phyloP scores from a whole-genome alignment of 1,140 invertebrate genomes.

The Amyelois transitella region DNA sequence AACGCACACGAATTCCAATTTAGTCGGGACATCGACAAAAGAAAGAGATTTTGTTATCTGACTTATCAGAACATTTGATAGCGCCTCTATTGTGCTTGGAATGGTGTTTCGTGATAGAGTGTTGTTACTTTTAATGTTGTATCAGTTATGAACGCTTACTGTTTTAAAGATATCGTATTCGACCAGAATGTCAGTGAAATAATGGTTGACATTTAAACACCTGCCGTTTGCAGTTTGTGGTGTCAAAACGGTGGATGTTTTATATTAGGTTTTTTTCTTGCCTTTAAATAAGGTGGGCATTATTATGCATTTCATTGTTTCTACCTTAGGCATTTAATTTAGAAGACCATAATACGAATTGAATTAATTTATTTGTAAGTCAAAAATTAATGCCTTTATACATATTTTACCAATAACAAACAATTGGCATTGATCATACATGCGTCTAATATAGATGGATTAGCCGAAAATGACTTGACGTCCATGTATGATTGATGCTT shows the following conservation, averaged over 20 bases:
- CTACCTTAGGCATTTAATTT: too few species aligned
- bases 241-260: not conserved
- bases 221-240: not conserved
- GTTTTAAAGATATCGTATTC: not conserved
- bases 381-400: slow-evolving; percentile 18
- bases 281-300: too few species aligned
- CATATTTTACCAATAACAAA: slow-evolving; percentile 28
- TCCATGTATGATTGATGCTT: slow-evolving; percentile 53
- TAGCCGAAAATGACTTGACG: slow-evolving; percentile 37
- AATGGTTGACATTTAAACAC: not conserved
- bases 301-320: too few species aligned
- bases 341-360: too few species aligned
- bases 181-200: not conserved
- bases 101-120: slow-evolving; percentile 22
- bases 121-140: slow-evolving; percentile 23
- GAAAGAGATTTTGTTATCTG: slow-evolving; percentile 48
- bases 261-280: too few species aligned
- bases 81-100: slow-evolving; percentile 22
- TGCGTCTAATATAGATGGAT: slow-evolving; percentile 31
- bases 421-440: slow-evolving; percentile 44
- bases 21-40: slow-evolving; percentile 42
- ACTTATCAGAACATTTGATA: slow-evolving; percentile 25
- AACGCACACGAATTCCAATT: slow-evolving; percentile 53
- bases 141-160: not conserved
- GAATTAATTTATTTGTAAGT: too few species aligned